phyloP scores from a whole-genome alignment of 2,888 invertebrate species.

The Lydus trimaculatus region DNA sequence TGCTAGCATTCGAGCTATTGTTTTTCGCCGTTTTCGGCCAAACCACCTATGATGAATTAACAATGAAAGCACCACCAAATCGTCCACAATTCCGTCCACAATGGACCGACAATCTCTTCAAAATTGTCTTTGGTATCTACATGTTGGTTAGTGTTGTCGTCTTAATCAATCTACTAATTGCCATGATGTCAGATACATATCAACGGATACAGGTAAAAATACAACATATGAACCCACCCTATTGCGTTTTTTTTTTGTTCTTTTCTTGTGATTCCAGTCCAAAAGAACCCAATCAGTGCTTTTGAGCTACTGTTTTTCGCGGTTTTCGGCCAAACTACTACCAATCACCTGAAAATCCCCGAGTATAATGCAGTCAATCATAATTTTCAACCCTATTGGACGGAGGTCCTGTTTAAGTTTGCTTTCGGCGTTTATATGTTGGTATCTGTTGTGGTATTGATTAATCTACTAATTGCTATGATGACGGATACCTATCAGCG shows the following conservation, averaged over 20 bases:
- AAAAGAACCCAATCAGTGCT: constrained; percentile 89
- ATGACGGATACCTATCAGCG: constrained; percentile 99
- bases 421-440: constrained; percentile 96
- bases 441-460: constrained; percentile 98
- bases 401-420: constrained; percentile 85
- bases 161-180: constrained; percentile 98
- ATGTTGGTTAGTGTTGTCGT: constrained; percentile 98
- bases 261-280: constrained; percentile 75
- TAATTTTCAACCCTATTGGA: constrained; percentile 79
- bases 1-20: constrained; percentile 95
- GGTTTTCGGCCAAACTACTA: constrained; percentile 93
- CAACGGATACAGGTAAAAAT: constrained; percentile 95
- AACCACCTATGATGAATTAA: constrained; percentile 83
- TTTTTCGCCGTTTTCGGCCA: constrained; percentile 99
- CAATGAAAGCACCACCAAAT: constrained; percentile 71
- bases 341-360: constrained; percentile 79
- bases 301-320: constrained; percentile 99
- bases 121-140: constrained; percentile 95
- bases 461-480: constrained; percentile 99
- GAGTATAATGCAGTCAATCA: constrained; percentile 62
- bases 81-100: constrained; percentile 77
- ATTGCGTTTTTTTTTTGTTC: constrained; percentile 43
- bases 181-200: constrained; percentile 99
- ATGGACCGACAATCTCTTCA: constrained; percentile 88
- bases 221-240: constrained; percentile 18